Conservation (phyloP, 2,888 invertebrate genomes). For the Oligia latruncula region DNA sequence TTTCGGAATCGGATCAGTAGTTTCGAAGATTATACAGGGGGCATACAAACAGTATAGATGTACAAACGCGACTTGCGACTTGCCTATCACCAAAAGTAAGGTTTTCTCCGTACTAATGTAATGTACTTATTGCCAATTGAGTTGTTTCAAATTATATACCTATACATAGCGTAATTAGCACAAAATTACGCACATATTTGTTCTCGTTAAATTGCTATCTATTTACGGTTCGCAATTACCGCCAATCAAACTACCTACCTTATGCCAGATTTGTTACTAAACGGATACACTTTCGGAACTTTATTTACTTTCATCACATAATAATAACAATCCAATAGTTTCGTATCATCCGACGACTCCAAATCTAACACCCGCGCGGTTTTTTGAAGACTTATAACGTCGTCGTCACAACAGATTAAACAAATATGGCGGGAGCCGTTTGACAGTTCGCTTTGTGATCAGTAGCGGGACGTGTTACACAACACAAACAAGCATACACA, state of each 20-base stretch:
- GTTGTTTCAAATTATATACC: not conserved
- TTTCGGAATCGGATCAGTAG: not conserved
- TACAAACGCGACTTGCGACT: not conserved
- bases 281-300: not conserved
- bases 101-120: not conserved
- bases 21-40: not conserved
- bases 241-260: conserved; percentile 45
- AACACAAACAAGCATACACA: conserved; percentile 59
- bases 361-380: conserved; percentile 79
- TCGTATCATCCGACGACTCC: conserved; percentile 70
- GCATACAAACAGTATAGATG: not conserved
- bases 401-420: conserved; percentile 82
- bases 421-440: conserved; percentile 83
- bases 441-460: conserved; percentile 79
- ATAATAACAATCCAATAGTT: conserved; percentile 45
- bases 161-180: conserved; percentile 8
- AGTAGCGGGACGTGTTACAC: conserved; percentile 75
- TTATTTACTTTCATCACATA: conserved; percentile 34
- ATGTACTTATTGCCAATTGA: not conserved
- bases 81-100: not conserved
- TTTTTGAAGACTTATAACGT: conserved; percentile 79
- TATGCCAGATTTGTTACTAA: not conserved
- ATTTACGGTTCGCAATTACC: conserved; percentile 49
- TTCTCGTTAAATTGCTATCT: not conserved
- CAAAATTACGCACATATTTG: conserved; percentile 9